Evolutionary conservation across 2,888 invertebrate genomes (phyloP), one percentile per base, ranked within the genome.

Genomic region (Philhelius pedissequus): DNA sequence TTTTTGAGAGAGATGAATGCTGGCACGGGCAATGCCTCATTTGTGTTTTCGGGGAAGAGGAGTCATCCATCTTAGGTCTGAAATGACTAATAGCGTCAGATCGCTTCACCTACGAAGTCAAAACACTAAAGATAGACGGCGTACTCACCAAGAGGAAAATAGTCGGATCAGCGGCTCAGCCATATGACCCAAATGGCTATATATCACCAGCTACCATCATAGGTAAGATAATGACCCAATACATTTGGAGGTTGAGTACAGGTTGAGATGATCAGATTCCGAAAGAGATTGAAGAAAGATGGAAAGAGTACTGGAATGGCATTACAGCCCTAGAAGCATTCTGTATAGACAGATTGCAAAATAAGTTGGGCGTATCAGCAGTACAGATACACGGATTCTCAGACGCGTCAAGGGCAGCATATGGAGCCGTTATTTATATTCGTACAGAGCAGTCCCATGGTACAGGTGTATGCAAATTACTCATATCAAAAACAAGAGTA

Each of bases 101-200:
- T 27, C 68, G 50, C 20, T 43, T 68, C 20, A 60, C 74, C 3
- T 74, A 58, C 13, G 68, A 43, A 13, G 74, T 80, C 0, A 79
- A 74, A 60, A 60, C 60, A 54, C 32, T 15, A 45, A 52, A 48
- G 20, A 22, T 45, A 18, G 45, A 13, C 13, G 56, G 32, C n/a
- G 27, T 2, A 4, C 6, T 75, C 4, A 66, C 54, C 15, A 56
- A 62, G 18, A 62, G 62, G 30, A 52, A 54, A 13, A 20, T 73
- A 4, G 60, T 73, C 27, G 48, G 73, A 20, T 52, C 27, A 15
- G 25, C 62, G 50, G 77, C 69, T 3, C 60, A 69, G 9, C 45
- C 62, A 8, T 76, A 76, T 60, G 76, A 69, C 8, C 69, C 76
- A 7, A 76, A 69, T 15, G 76, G 76, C 1, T 69, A 40, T 25